Evolutionary conservation across 2,113 vertebrate genomes (phyloP), one percentile per base, ranked within the genome.

Genomic region (Psettodes erumei): DNA sequence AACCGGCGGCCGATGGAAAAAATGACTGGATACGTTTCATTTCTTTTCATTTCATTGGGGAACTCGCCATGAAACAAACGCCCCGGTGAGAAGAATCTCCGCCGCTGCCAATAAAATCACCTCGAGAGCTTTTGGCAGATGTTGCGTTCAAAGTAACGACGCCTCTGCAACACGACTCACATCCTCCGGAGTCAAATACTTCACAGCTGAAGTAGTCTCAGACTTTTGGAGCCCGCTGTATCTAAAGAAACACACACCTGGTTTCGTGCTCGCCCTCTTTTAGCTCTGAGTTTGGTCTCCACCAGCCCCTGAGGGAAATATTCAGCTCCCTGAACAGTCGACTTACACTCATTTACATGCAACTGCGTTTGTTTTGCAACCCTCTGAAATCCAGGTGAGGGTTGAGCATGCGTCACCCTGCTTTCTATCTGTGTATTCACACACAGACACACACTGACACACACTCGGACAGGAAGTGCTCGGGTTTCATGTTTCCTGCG

Each of bases 401-500:
- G n/a, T n/a, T n/a, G n/a, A n/a, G n/a, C n/a, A n/a, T n/a, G 50
- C 53, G 15, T 8, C 53, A 33, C 53, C 53, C 53, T 55, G 53
- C 27, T 58, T 19, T n/a, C 54, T n/a, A 28, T 27, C 23, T 33
- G n/a, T 33, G 19, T 30, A 37, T 45, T 37, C 37, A 51, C 55
- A 23, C 48, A 42, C 61, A 68, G 62, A 51, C 58, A 45, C 61
- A 23, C 77, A 16, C n/a, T 42, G 55, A 47, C 61, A 37, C 15
- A 66, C 66, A 10, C 60, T 23, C 7, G 71, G 89, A 86, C 92
- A 93, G 89, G 93, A 96, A 95, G 91, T 94, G 92, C 91, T 95
- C 95, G 96, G 94, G 95, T 88, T 95, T 95, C 94, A 93, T 87
- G 94, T 94, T 97, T 96, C 95, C 96, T 96, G 94, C 90, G 42